A percentile compares a stretch with the other conserved stretches of the same genome.
Conservation (phyloP, 1,140 invertebrate species). For the Cephus cinctus region DNA sequence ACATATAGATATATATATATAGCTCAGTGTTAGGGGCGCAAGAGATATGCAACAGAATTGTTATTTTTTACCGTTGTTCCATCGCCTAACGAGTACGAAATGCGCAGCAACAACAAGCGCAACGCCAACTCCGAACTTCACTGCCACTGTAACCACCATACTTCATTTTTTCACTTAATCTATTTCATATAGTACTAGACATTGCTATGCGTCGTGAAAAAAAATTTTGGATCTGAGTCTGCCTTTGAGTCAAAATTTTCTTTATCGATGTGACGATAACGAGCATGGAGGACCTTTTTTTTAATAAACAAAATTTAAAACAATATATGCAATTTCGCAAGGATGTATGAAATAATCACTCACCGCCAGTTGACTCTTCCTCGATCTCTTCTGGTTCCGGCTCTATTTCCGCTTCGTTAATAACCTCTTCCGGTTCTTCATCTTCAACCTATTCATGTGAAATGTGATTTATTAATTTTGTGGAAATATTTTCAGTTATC, state of each 20-base stretch:
- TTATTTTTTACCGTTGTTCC: constrained; percentile 48
- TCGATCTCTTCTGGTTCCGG: constrained; percentile 32
- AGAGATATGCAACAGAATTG: constrained; percentile 11
- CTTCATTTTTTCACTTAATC: constrained; percentile 26
- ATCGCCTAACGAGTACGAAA: constrained; percentile 65
- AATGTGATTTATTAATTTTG: too few species aligned
- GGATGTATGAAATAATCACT: constrained; percentile 17
- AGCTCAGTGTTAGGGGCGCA: constrained; percentile 1
- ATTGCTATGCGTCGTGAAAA: too few species aligned
- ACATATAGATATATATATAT: too few species aligned
- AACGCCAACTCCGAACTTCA: constrained; percentile 75
- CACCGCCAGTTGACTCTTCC: constrained; percentile 47
- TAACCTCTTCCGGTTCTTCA: constrained; percentile 41
- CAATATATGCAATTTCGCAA: not conserved
- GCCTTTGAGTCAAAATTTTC: too few species aligned
- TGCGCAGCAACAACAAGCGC: constrained; percentile 75
- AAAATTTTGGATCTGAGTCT: too few species aligned
- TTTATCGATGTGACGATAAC: constrained; percentile 9
- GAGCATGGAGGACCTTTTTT: constrained; percentile 24
- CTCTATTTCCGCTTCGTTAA: constrained; percentile 32
- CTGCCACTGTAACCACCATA: constrained; percentile 68
- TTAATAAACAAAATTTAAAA: constrained; percentile 1
- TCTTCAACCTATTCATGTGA: too few species aligned
- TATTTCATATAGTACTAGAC: constrained; percentile 15
- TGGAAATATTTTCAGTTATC: too few species aligned